These are phyloP conservation scores for Heliconius aoede DNA, from an alignment of 2,888 invertebrate species.

Conservation along the genomic window DNA sequence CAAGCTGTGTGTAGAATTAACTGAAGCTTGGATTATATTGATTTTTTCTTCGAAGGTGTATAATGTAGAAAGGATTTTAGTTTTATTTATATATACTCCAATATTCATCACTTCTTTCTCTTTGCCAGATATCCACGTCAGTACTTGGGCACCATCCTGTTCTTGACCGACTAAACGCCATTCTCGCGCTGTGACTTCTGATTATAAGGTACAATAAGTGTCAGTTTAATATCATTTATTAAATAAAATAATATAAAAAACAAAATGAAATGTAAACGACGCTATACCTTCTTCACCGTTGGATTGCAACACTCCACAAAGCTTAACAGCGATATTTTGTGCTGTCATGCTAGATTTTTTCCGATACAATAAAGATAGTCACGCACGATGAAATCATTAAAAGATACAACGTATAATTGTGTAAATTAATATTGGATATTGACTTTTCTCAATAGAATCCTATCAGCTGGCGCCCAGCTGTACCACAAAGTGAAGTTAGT, in stretches of 20 bases:
- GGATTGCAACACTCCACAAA: conserved; percentile 81
- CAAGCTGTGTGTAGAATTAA: conserved; percentile 87
- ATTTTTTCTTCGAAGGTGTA: conserved; percentile 85
- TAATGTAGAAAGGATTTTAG: conserved; percentile 84
- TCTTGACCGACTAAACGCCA: conserved; percentile 93
- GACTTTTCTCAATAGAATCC: conserved; percentile 76
- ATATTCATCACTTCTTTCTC: conserved; percentile 72
- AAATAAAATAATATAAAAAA: background rate
- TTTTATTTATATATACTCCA: conserved; percentile 85
- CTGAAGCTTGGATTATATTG: conserved; percentile 91
- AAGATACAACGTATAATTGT: background rate
- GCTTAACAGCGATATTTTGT: conserved; percentile 84
- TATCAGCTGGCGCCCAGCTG: conserved; percentile 83
- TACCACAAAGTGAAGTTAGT: conserved; percentile 65
- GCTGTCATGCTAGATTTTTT: conserved; percentile 62
- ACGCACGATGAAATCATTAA: background rate
- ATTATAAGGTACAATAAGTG: conserved; percentile 47
- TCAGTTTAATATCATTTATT: background rate
- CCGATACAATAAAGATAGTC: conserved; percentile 6
- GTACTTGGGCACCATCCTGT: conserved; percentile 88
- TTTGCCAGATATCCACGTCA: conserved; percentile 85
- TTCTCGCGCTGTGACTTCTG: conserved; percentile 87
- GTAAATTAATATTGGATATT: conserved; percentile 54
- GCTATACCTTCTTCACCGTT: conserved; percentile 76
- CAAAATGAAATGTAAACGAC: conserved; percentile 24